These are phyloP conservation scores for Euphonia xanthogaster DNA, from an alignment of 2,797 vertebrate species.

Conservation along the genomic window DNA sequence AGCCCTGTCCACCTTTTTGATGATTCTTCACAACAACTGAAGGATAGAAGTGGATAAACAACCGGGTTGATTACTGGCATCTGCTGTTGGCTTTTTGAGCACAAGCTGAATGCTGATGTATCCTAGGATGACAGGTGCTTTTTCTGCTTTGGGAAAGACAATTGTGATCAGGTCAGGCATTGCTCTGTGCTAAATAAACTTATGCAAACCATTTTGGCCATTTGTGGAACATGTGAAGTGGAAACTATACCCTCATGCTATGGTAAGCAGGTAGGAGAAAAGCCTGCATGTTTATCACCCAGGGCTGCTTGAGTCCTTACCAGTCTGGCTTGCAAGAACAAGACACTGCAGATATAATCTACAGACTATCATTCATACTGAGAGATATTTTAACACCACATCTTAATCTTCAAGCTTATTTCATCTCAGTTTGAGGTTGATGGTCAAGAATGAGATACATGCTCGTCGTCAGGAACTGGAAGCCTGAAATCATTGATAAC, in stretches of 20 bases:
- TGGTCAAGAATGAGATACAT: not conserved
- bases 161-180: not conserved
- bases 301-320: not conserved
- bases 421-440: not conserved
- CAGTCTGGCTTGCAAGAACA: not conserved
- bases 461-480: not conserved
- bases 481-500: not conserved
- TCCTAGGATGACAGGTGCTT: not conserved
- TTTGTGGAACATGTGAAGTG: not conserved
- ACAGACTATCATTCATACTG: not conserved
- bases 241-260: not conserved
- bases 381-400: not conserved
- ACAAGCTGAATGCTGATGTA: not conserved
- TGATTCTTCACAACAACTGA: not conserved
- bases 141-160: not conserved
- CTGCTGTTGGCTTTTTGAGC: not conserved
- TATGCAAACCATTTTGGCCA: not conserved
- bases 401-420: not conserved
- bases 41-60: not conserved
- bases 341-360: not conserved
- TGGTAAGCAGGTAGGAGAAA: not conserved
- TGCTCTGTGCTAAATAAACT: not conserved
- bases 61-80: not conserved
- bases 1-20: not conserved
- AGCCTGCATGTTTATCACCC: not conserved